phyloP scores from a whole-genome alignment of 1,140 invertebrate species.

The Nephila pilipes region DNA sequence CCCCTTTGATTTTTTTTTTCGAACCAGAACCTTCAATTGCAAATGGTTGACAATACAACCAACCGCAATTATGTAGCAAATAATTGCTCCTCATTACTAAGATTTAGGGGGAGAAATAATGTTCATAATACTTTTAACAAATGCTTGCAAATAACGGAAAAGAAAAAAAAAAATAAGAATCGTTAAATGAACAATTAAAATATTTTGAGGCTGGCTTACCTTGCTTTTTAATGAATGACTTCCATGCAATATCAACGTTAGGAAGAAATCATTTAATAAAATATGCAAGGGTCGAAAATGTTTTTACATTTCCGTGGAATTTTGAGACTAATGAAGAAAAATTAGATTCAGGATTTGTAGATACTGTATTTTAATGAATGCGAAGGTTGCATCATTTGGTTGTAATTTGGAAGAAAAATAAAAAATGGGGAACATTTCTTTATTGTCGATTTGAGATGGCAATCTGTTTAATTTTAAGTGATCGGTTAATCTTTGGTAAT shows the following conservation, averaged over 20 bases:
- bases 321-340: slow-evolving; percentile 5
- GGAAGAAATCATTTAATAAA: slow-evolving; percentile 20
- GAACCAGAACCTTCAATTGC: background rate
- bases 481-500: too few species aligned
- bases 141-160: slow-evolving; percentile 27
- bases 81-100: slow-evolving; percentile 23
- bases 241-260: slow-evolving; percentile 1
- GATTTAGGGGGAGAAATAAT: background rate
- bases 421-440: too few species aligned
- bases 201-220: background rate
- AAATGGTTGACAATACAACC: slow-evolving; percentile 13
- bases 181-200: slow-evolving; percentile 19
- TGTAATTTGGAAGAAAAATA: background rate
- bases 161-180: background rate
- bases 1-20: background rate
- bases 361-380: background rate
- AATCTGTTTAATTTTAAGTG: background rate
- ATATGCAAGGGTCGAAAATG: background rate
- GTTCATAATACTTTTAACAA: slow-evolving; percentile 37
- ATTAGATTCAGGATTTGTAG: background rate
- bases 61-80: slow-evolving; percentile 27
- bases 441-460: too few species aligned
- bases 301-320: background rate
- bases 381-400: background rate
- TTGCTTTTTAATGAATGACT: background rate